Percentiles rank a stretch among this genome's conserved stretches.
Evolutionary conservation across 1,140 invertebrate species (phyloP).

Genomic region (Drosophila lacertosa): DNA sequence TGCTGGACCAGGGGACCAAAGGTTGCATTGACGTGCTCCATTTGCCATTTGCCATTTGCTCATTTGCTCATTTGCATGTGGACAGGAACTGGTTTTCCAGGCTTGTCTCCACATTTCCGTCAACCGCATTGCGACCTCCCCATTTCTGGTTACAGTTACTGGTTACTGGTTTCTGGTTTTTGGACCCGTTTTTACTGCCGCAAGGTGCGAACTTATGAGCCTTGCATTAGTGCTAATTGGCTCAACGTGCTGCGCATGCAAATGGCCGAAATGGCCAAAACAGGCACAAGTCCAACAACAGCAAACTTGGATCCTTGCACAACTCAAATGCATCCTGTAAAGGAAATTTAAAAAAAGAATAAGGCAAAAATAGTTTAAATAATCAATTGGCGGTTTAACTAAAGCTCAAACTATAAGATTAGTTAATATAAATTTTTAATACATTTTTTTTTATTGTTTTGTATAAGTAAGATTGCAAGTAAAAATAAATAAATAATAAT

Average conservation of each 20-base stretch:
- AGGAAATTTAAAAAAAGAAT: no score
- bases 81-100: slow-evolving; percentile 40
- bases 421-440: no score
- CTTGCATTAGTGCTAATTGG: slow-evolving; percentile 73
- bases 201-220: slow-evolving; percentile 69
- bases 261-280: slow-evolving; percentile 21
- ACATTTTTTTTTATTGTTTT: no score
- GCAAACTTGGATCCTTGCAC: background rate
- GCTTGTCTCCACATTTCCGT: slow-evolving; percentile 15
- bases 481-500: no score
- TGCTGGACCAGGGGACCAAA: slow-evolving; percentile 13
- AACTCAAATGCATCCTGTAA: background rate
- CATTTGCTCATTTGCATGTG: slow-evolving; percentile 13
- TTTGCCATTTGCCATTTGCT: slow-evolving; percentile 49
- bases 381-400: no score
- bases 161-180: no score
- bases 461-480: no score
- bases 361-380: no score
- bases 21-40: slow-evolving; percentile 72
- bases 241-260: slow-evolving; percentile 42
- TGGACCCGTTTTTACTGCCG: slow-evolving; percentile 32
- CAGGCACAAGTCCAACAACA: background rate
- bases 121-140: slow-evolving; percentile 9
- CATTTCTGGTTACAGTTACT: slow-evolving; percentile 14
- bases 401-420: no score